A percentile compares a stretch with the other conserved stretches of the same genome.
Evolutionary conservation across 2,113 vertebrate species (phyloP).

Genomic region (Pao palembangensis): DNA sequence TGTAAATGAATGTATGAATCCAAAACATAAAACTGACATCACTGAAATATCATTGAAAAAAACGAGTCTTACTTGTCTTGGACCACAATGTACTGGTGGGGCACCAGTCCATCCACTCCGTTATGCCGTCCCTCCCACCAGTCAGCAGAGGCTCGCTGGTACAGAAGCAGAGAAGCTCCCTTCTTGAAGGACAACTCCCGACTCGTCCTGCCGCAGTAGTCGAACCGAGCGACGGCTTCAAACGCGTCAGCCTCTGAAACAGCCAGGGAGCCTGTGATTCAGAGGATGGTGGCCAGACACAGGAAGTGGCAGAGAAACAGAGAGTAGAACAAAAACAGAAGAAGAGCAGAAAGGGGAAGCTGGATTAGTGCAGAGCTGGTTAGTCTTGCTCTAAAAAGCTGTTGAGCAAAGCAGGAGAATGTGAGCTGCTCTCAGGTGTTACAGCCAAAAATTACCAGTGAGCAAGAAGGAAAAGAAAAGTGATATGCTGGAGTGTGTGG

Average conservation of each 20-base stretch:
- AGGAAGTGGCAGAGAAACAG: slow-evolving; percentile 25
- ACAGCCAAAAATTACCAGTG: slow-evolving; percentile 13
- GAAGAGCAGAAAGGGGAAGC: slow-evolving; percentile 5
- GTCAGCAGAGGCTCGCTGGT: slow-evolving; percentile 88
- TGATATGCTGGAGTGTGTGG: slow-evolving; percentile 15
- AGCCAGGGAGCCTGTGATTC: slow-evolving; percentile 73
- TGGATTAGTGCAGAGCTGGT: slow-evolving; percentile 63
- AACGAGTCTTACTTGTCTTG: slow-evolving; percentile 85
- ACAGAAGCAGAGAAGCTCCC: slow-evolving; percentile 87
- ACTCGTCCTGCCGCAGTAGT: slow-evolving; percentile 88
- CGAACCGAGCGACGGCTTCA: slow-evolving; percentile 91
- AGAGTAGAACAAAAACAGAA: slow-evolving; percentile 2
- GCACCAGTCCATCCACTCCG: slow-evolving; percentile 87
- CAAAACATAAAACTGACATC: slow-evolving; percentile 1
- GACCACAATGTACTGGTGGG: slow-evolving; percentile 93
- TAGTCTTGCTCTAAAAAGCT: slow-evolving; percentile 33
- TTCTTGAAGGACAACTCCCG: slow-evolving; percentile 94
- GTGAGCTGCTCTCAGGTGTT: slow-evolving; percentile 32
- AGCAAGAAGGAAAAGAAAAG: slow-evolving; percentile 15
- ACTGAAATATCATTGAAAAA: no score
- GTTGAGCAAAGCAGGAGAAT: slow-evolving; percentile 33
- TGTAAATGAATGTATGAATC: background rate
- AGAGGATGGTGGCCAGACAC: slow-evolving; percentile 42
- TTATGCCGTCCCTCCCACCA: slow-evolving; percentile 97
- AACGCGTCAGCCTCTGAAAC: slow-evolving; percentile 90